These are phyloP conservation scores for Cromileptes altivelis DNA, from an alignment of 2,113 vertebrate species.

Conservation along the genomic window DNA sequence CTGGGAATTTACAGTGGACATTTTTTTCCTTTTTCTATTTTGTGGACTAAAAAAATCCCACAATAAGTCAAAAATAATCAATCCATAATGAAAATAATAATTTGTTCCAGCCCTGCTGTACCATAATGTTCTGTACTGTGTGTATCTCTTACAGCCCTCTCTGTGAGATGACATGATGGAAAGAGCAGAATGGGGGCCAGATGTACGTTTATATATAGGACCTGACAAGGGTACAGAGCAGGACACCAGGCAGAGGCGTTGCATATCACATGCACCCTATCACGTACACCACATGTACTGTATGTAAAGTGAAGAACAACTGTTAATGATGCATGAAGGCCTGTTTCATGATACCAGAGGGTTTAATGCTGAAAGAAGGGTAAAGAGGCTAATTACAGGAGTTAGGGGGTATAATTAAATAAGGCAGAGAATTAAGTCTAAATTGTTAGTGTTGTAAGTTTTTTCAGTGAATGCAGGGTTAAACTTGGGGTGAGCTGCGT, in stretches of 20 bases:
- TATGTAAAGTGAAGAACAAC: slow-evolving; percentile 46
- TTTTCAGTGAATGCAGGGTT: slow-evolving; percentile 17
- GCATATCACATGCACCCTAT: slow-evolving; percentile 61
- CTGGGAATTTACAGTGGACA: background rate
- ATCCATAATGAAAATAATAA: background rate
- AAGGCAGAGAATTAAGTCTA: slow-evolving; percentile 20
- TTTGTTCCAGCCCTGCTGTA: background rate
- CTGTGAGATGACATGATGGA: slow-evolving; percentile 76
- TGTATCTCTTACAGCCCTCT: slow-evolving; percentile 38
- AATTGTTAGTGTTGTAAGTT: slow-evolving; percentile 8
- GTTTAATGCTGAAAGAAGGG: slow-evolving; percentile 27
- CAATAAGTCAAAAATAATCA: background rate
- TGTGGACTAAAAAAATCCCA: background rate
- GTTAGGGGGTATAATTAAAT: slow-evolving; percentile 25
- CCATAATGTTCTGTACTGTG: slow-evolving; percentile 3
- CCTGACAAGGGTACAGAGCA: slow-evolving; percentile 64
- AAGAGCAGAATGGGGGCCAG: slow-evolving; percentile 65
- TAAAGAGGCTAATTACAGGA: slow-evolving; percentile 31
- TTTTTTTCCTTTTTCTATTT: background rate
- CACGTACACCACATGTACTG: slow-evolving; percentile 49
- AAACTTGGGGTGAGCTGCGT: background rate
- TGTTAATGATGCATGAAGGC: slow-evolving; percentile 16
- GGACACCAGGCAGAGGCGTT: slow-evolving; percentile 62
- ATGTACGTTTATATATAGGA: slow-evolving; percentile 75
- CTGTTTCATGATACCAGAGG: background rate